Evolutionary conservation across 2,113 vertebrate genomes (phyloP).

Genomic region (Strix aluco): DNA sequence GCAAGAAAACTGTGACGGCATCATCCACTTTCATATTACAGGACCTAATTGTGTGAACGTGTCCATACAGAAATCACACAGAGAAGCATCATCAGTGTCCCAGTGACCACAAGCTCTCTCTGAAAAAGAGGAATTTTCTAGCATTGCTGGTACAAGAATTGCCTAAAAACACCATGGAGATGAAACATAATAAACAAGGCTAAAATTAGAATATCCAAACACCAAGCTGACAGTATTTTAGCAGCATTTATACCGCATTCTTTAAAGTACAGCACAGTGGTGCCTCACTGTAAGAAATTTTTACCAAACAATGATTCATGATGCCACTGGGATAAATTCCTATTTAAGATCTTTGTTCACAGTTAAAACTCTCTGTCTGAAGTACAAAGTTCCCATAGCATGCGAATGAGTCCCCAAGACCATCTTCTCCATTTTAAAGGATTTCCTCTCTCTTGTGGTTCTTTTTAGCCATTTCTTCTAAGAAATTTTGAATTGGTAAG

Average conservation of each 20-base stretch:
- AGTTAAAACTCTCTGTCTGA: background rate
- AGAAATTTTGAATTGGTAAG: background rate
- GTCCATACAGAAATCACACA: background rate
- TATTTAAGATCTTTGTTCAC: background rate
- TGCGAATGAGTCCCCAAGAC: background rate
- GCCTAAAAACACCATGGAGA: slow-evolving; percentile 52
- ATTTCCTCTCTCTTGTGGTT: background rate
- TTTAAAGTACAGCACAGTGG: slow-evolving; percentile 16
- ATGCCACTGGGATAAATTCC: background rate
- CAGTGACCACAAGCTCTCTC: background rate
- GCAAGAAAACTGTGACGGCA: background rate
- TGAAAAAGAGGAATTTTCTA: slow-evolving; percentile 11
- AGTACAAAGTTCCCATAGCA: background rate
- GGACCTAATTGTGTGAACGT: background rate
- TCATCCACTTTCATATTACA: background rate
- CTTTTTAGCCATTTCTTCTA: background rate
- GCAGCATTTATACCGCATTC: slow-evolving; percentile 26
- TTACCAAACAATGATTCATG: slow-evolving; percentile 22
- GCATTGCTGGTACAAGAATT: slow-evolving; percentile 5
- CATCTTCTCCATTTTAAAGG: background rate
- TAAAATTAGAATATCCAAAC: slow-evolving; percentile 53
- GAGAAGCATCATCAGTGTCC: background rate
- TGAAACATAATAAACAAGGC: slow-evolving; percentile 49
- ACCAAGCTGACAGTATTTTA: slow-evolving; percentile 37
- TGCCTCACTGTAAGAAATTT: slow-evolving; percentile 6